Base-by-base conservation (phyloP, 2,113 vertebrate species). In the Silurus meridionalis region DNA sequence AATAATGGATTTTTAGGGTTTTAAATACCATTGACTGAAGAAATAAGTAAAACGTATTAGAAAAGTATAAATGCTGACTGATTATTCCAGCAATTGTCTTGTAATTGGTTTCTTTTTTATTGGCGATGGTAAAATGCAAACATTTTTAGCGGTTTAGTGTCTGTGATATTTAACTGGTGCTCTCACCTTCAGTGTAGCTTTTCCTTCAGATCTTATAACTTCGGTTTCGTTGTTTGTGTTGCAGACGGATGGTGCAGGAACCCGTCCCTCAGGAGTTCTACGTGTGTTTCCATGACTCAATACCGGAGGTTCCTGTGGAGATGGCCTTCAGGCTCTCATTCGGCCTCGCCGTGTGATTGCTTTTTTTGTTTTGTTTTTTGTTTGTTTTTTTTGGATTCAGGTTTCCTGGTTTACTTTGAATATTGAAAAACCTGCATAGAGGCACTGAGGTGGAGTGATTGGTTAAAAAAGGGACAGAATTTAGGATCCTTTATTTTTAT, bases 261-360 rank as follows among this genome's bases (percentile, higher is more conserved):
- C 98, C 97, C 0, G 94, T 96, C 82, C 97, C 96, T 93, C 98
- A 98, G 91, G 98, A 99, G 90, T 96, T 97, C 89, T 99, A 99
- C 0, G 97, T 99, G 66, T 99, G 98, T 89, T 99, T 99, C 89
- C 98, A 99, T 50, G 97, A 99, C 89, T 99, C 98, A 0, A 97
- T 99, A 84, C 93, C 97, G 0, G 98, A 98, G 86, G 93, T 97
- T 90, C 96, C 96, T 0, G 94, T 98, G 46, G 98, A 99, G 92
- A 94, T 99, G 95, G 98, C 98, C 84, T 99, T 99, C 91, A 97
- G 96, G 55, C 92, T 99, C 28, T 98, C 96, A 66, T 99, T 98
- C 0, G 97, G 97, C 50, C 93, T 99, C 91, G 94, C 94, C 57
- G 81, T 95, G 5, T 99, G 91, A 95, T 55, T 37, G 37, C 37